Conservation (phyloP, 2,113 vertebrate species). For the Cebus imitator region DNA sequence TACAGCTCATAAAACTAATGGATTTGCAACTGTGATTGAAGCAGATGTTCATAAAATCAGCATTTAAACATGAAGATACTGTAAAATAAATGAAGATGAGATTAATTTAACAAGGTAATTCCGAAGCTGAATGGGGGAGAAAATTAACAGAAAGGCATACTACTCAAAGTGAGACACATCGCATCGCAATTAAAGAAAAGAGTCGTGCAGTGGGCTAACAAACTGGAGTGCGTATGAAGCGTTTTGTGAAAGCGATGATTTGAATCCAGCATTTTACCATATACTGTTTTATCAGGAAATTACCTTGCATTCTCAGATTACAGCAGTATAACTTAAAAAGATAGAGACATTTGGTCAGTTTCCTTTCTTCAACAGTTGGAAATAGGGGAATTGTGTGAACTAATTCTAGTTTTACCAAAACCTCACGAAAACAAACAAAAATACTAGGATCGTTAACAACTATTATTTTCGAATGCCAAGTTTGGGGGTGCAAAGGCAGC, state of each 20-base stretch:
- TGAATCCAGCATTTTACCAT: not conserved
- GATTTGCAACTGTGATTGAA: slow-evolving; percentile 80
- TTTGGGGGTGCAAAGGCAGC: not conserved
- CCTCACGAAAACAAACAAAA: not conserved
- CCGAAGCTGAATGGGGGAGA: slow-evolving; percentile 60
- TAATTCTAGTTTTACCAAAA: not conserved
- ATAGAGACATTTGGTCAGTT: not conserved
- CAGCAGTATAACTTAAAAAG: not conserved
- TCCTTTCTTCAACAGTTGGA: not conserved
- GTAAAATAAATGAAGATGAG: slow-evolving; percentile 83
- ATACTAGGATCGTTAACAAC: not conserved
- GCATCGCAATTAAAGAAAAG: not conserved
- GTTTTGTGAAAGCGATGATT: not conserved
- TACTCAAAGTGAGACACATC: not conserved
- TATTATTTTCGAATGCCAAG: not conserved
- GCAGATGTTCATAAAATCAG: slow-evolving; percentile 86
- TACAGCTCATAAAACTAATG: slow-evolving; percentile 84
- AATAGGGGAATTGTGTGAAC: not conserved
- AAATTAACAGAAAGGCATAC: slow-evolving; percentile 44
- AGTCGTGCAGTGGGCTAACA: not conserved
- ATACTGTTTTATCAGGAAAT: not conserved
- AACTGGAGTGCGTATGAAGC: not conserved
- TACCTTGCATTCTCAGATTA: not conserved
- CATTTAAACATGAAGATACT: slow-evolving; percentile 81
- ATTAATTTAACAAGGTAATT: slow-evolving; percentile 80